Conservation (phyloP, 2,888 invertebrate species). For the Epirrita christyi region DNA sequence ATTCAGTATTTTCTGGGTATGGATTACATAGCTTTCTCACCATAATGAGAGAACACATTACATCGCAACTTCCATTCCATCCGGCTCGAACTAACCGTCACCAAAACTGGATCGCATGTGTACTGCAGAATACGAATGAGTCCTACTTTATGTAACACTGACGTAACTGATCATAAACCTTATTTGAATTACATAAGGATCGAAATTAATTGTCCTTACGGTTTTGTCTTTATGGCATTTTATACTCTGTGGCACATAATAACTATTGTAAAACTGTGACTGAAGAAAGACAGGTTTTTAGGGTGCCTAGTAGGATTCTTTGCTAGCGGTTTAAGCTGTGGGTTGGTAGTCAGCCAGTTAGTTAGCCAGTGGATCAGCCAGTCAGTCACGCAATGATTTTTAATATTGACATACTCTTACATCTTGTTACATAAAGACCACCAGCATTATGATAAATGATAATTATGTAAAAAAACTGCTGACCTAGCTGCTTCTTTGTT, state of each 20-base stretch:
- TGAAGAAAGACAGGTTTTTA: constrained; percentile 27
- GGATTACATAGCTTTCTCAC: too few relatives aligned
- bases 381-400: too few relatives aligned
- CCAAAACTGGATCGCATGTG: constrained; percentile 58
- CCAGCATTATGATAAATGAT: too few relatives aligned
- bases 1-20: too few relatives aligned
- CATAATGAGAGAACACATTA: neutral
- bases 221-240: constrained; percentile 14
- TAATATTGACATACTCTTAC: too few relatives aligned
- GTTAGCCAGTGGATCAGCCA: too few relatives aligned
- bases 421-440: too few relatives aligned
- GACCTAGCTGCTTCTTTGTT: too few relatives aligned
- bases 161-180: constrained; percentile 20
- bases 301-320: constrained; percentile 14
- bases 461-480: too few relatives aligned
- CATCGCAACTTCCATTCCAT: constrained; percentile 9
- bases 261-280: too few relatives aligned
- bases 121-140: constrained; percentile 53
- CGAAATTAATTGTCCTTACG: constrained; percentile 5
- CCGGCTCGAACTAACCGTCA: constrained; percentile 31
- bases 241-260: too few relatives aligned
- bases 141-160: constrained; percentile 44
- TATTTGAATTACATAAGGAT: constrained; percentile 16
- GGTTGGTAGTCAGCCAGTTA: too few relatives aligned
- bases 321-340: constrained; percentile 14